Evolutionary conservation across 2,888 invertebrate genomes (phyloP).

Genomic region (Hirtodrosophila histrioides): DNA sequence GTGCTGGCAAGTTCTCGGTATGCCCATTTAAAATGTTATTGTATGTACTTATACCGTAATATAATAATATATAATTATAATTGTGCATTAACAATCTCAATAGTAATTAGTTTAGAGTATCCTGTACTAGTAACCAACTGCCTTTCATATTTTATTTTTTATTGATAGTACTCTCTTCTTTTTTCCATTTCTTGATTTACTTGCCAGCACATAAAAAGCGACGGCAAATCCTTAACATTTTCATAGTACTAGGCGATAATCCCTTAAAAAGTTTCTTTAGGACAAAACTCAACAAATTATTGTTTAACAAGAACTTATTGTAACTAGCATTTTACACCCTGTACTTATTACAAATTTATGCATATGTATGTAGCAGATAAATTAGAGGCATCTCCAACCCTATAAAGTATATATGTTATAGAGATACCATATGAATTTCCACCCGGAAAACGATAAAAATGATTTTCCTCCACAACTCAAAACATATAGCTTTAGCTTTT

Average conservation of each 20-base stretch:
- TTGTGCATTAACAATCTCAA: conserved; percentile 12
- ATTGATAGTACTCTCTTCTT: neutral
- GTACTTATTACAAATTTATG: too few relatives aligned
- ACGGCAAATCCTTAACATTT: conserved; percentile 16
- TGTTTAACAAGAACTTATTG: conserved; percentile 36
- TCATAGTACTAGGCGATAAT: neutral
- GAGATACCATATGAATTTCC: too few relatives aligned
- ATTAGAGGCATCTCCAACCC: too few relatives aligned
- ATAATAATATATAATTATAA: conserved; percentile 1
- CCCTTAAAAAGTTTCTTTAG: conserved; percentile 13
- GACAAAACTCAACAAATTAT: conserved; percentile 23
- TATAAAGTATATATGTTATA: too few relatives aligned
- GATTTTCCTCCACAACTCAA: too few relatives aligned
- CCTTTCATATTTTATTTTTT: conserved; percentile 2
- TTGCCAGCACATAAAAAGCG: conserved; percentile 4
- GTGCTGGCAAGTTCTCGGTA: conserved; percentile 18
- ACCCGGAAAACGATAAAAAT: too few relatives aligned
- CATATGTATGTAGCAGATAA: too few relatives aligned
- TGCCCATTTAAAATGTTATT: conserved; percentile 8
- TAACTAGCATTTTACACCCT: conserved; percentile 11
- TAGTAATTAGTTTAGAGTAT: conserved; percentile 22
- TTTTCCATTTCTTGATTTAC: neutral
- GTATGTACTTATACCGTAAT: conserved; percentile 20
- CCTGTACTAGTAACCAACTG: conserved; percentile 15
- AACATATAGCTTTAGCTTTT: too few relatives aligned